Percentiles rank a stretch among this genome's conserved stretches.
These are phyloP conservation scores for Poecile atricapillus DNA, from an alignment of 2,113 vertebrate genomes.

Conservation along the genomic window DNA sequence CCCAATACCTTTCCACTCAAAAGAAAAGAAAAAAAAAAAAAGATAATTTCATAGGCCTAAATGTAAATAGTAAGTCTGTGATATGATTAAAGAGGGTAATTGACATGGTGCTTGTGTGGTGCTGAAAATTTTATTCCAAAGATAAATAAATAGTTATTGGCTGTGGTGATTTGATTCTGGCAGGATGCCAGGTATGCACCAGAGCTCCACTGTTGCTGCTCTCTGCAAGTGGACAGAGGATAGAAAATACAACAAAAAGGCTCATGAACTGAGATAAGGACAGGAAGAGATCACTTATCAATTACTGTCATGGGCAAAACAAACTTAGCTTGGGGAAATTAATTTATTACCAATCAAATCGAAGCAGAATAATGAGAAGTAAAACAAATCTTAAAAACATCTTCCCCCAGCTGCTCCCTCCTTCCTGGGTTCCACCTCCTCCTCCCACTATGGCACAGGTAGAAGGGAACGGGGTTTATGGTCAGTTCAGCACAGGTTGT, in stretches of 20 bases:
- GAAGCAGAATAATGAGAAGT: neutral
- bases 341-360: neutral
- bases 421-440: neutral
- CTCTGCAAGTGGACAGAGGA: neutral
- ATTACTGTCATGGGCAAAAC: neutral
- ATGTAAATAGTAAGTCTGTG: neutral
- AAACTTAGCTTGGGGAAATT: neutral
- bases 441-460: rapidly evolving
- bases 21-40: neutral
- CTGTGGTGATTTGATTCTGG: neutral
- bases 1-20: neutral
- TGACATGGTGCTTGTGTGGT: neutral
- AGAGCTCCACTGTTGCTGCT: neutral
- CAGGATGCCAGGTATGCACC: neutral
- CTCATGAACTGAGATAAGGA: neutral
- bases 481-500: neutral
- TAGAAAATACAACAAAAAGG: neutral
- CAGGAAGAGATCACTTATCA: neutral
- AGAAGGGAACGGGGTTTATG: neutral
- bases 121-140: neutral
- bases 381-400: neutral
- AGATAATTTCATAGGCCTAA: neutral
- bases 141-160: neutral
- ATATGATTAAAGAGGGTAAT: neutral
- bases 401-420: neutral